Evolutionary conservation across 1,140 invertebrate genomes (phyloP).

Genomic region (Drosophila saltans): DNA sequence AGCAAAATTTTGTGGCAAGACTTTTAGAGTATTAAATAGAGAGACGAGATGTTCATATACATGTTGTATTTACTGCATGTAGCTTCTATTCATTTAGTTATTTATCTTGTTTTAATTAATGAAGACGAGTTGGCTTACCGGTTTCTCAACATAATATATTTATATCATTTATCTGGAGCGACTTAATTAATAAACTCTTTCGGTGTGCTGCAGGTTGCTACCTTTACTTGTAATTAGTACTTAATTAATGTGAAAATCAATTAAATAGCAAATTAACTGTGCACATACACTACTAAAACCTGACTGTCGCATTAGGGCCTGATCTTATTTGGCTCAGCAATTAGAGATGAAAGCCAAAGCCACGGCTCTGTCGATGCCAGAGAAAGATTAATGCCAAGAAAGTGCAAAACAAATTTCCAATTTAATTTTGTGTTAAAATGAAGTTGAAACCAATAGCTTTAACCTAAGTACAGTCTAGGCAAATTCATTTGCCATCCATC

Average conservation of each 20-base stretch:
- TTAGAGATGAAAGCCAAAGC: neutral
- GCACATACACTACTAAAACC: neutral
- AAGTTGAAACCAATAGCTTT: neutral
- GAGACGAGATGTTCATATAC: neutral
- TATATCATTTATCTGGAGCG: slow-evolving; percentile 46
- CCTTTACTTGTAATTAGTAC: slow-evolving; percentile 48
- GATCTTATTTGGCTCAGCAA: slow-evolving; percentile 13
- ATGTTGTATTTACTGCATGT: neutral
- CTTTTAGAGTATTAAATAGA: slow-evolving; percentile 6
- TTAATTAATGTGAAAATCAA: slow-evolving; percentile 64
- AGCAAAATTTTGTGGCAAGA: neutral
- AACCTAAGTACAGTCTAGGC: neutral
- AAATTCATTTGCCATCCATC: neutral
- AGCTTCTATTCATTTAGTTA: slow-evolving; percentile 4
- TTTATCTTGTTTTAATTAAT: slow-evolving; percentile 32
- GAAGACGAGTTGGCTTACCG: slow-evolving; percentile 14
- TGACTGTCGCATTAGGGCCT: slow-evolving; percentile 5
- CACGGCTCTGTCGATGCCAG: slow-evolving; percentile 15
- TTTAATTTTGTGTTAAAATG: slow-evolving; percentile 24
- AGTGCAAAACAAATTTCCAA: slow-evolving; percentile 50
- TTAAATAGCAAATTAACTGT: slow-evolving; percentile 46
- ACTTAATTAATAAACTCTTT: slow-evolving; percentile 42
- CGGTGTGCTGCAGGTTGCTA: neutral
- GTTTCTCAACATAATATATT: slow-evolving; percentile 14
- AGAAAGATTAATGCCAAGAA: slow-evolving; percentile 52